Base-by-base conservation (phyloP, 1,140 invertebrate species). In the Sycobia sp. region DNA sequence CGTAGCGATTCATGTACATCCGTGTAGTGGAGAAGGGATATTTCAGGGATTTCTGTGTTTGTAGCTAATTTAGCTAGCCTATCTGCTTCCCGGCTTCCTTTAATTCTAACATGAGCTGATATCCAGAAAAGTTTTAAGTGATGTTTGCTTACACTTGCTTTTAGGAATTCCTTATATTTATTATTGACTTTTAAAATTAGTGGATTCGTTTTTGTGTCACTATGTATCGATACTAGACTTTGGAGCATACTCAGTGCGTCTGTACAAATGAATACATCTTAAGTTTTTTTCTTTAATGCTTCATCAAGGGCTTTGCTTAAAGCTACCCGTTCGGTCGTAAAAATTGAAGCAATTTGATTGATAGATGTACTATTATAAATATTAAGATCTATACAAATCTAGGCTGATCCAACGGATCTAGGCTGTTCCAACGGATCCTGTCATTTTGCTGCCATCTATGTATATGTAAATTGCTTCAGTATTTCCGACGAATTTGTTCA, bases 151-250 rank as follows among this genome's bases (percentile, higher is more conserved):
- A 8, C 16, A 4, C n/a, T 36, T 14, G 13, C n/a, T n/a, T n/a
- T n/a, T n/a, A n/a, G n/a, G n/a, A 49, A n/a, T 44, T 3, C 11
- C 13, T 51, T 39, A 36, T 39, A 54, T 43, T 55, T 55, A 9
- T 4, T 43, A 27, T 43, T 43, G 1, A 55, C 43, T 23, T 39
- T n/a, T 4, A 25, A 29, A 4, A 55, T 43, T 4, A 16, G 13
- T 1, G 8, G 1, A 18, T 55, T 55, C 11, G 23, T 55, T 41
- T 23, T 41, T 11, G 16, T 8, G 2, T 29, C 18, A 7, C 25
- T 1, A 14, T 27, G 14, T 5, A 4, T 16, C 2, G 23, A 41
- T 27, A 27, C 2, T 41, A 43, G n/a, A 9, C 36, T 41, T 16
- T 10, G 38, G 1, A 55, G 27, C 9, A n/a, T 11, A 27, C 53